Evolutionary conservation across 1,140 invertebrate genomes (phyloP), one percentile per base, ranked within the genome.

Genomic region (Muscidifurax raptorellus): DNA sequence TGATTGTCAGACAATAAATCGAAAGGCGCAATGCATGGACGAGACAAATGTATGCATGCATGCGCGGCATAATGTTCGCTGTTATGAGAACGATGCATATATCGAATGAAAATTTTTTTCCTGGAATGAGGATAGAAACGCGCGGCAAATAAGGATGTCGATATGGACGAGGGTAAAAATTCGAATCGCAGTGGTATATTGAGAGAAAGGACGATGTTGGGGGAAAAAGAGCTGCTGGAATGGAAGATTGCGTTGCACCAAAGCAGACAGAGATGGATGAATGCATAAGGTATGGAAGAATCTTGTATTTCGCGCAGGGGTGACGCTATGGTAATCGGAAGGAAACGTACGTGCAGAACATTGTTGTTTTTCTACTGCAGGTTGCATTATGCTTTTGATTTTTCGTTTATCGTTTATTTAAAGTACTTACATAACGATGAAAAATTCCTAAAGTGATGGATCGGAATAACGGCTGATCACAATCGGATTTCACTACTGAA

Each of bases 1-100:
- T 76, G n/a, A 76, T 76, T 47, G 74, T n/a, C 40, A 13, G 40
- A 47, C 40, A n/a, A 44, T 47, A 47, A 76, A 76, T 22, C n/a
- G 18, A 32, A 76, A 76, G n/a, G 36, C 10, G 40, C 40, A 36
- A n/a, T 59, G 18, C 52, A 59, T 59, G n/a, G 52, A 59, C 22
- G 52, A 59, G 40, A 44, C 72, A 25, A 75, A 25, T 44, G 36
- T 25, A 75, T 75, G 36, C n/a, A 44, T 44, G 36, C 32, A 44
- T 75, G 36, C 36, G 36, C 22, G 4, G 66, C 22, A 30, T 72
- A 32, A 32, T 32, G 69, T 13, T 52, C 18, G 15, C 5, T 52
- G 18, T 18, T 18, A 4, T n/a, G 47, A 4, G 18, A 18, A 52
- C 15, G 22, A 18, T 18, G 71, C 15, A 22, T 72, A 30, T 22